phyloP scores from a whole-genome alignment of 2,888 invertebrate genomes.

The Onchidella celtica region DNA sequence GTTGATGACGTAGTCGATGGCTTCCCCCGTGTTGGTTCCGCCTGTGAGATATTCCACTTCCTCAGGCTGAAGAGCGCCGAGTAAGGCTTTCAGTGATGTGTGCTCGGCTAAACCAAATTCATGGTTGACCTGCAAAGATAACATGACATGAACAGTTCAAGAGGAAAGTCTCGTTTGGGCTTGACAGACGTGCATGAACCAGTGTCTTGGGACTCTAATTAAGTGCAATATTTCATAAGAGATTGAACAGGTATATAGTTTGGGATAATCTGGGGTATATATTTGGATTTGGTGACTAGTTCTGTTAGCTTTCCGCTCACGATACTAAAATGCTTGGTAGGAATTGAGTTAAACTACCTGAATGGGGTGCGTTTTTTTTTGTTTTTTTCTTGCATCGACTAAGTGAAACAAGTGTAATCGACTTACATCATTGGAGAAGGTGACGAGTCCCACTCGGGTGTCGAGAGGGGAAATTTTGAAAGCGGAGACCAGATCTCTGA shows the following conservation, averaged over 20 bases:
- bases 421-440: slow-evolving; percentile 41
- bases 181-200: no score
- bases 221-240: neutral
- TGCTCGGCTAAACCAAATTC: slow-evolving; percentile 32
- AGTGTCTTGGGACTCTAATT: no score
- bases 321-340: no score
- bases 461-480: slow-evolving; percentile 55
- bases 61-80: slow-evolving; percentile 42
- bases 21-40: slow-evolving; percentile 51
- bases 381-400: neutral
- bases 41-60: slow-evolving; percentile 43
- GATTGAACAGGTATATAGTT: neutral
- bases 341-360: no score
- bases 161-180: no score
- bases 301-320: neutral
- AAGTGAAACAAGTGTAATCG: no score
- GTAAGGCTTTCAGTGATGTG: slow-evolving; percentile 9
- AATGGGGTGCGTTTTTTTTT: no score
- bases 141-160: no score
- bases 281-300: neutral
- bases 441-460: slow-evolving; percentile 57
- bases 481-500: slow-evolving; percentile 51
- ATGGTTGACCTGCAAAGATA: slow-evolving; percentile 40
- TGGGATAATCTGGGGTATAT: neutral
- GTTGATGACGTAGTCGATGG: slow-evolving; percentile 37